A percentile compares a stretch with the other conserved stretches of the same genome.
Evolutionary conservation across 2,797 vertebrate species (phyloP).

Genomic region (Phoeniculus purpureus): DNA sequence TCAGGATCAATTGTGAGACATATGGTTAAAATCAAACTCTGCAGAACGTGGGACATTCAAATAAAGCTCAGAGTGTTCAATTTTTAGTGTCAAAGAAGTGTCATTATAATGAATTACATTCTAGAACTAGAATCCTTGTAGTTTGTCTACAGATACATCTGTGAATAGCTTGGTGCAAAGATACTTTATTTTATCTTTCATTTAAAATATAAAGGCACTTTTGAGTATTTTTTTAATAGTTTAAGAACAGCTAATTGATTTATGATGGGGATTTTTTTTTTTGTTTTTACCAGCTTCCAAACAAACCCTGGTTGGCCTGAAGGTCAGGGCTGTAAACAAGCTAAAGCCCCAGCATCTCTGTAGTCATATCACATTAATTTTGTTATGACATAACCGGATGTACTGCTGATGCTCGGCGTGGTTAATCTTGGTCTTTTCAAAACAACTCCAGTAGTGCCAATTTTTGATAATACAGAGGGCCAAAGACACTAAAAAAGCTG

Average conservation of each 20-base stretch:
- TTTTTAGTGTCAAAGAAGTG: background rate
- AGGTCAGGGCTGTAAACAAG: background rate
- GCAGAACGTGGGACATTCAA: background rate
- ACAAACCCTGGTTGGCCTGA: background rate
- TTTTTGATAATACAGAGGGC: background rate
- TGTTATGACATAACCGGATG: background rate
- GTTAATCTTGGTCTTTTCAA: background rate
- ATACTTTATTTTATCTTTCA: background rate
- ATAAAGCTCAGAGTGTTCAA: background rate
- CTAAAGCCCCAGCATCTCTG: background rate
- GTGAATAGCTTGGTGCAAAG: background rate
- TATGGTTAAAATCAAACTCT: background rate
- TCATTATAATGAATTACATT: background rate
- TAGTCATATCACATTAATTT: background rate
- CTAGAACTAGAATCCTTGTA: background rate
- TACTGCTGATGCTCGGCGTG: background rate
- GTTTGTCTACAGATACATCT: background rate
- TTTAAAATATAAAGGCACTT: background rate
- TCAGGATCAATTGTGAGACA: background rate
- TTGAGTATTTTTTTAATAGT: background rate
- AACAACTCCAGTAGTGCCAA: background rate
- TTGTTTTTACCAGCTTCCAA: background rate
- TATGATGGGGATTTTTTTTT: background rate
- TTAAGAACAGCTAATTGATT: background rate
- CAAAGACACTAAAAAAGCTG: background rate